Conservation (phyloP, 92 coral and sea anemone species). For the Isaurus tuberculatus region DNA sequence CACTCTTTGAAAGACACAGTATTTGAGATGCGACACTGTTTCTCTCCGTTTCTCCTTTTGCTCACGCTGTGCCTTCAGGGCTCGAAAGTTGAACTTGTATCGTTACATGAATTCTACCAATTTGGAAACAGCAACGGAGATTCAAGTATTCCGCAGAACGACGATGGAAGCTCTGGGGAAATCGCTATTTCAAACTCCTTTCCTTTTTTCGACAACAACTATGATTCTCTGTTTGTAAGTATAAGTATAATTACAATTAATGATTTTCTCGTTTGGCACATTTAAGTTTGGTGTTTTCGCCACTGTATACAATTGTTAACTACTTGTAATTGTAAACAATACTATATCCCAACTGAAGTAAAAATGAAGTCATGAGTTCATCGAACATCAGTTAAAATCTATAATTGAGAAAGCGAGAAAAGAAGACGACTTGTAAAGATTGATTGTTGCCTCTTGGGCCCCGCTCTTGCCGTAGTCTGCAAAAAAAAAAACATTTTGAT, state of each 20-base stretch:
- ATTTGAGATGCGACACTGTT: background rate
- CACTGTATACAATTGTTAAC: background rate
- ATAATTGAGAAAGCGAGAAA: too few species aligned
- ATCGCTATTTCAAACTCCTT: slow-evolving; percentile 15
- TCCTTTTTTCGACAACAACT: slow-evolving; percentile 55
- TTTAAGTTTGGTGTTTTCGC: background rate
- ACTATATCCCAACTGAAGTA: background rate
- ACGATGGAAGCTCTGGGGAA: slow-evolving; percentile 51
- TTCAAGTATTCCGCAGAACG: slow-evolving; percentile 34
- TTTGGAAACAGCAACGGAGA: slow-evolving; percentile 29
- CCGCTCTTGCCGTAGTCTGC: too few species aligned
- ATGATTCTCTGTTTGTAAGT: slow-evolving; percentile 53
- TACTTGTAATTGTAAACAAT: background rate
- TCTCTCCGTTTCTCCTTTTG: background rate
- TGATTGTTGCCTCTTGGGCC: too few species aligned
- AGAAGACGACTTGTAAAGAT: too few species aligned
- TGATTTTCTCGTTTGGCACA: background rate
- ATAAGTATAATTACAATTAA: slow-evolving; percentile 24
- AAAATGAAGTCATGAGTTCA: too few species aligned
- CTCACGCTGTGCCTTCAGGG: background rate
- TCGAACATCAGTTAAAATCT: too few species aligned
- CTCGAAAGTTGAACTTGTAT: background rate
- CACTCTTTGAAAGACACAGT: background rate
- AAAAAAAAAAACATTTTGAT: too few species aligned
- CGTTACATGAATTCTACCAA: slow-evolving; percentile 27